Evolutionary conservation across 2,797 vertebrate genomes (phyloP), one percentile per base, ranked within the genome.

Genomic region (Sparidentex hasta): DNA sequence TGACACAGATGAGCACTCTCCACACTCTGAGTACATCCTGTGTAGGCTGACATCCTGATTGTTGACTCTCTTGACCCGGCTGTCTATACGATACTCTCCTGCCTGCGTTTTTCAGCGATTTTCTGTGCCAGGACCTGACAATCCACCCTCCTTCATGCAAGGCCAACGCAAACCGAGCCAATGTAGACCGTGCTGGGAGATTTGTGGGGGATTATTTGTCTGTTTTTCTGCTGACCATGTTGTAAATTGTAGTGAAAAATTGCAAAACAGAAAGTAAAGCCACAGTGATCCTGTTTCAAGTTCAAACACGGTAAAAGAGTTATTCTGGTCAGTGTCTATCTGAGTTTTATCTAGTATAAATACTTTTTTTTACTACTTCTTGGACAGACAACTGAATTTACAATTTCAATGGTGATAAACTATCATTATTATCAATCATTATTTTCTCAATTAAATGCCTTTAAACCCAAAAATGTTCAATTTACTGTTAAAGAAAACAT

Each of bases 131-230:
- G 73, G 74, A 16, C 55, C 14, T 21, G 72, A 74, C 76, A 17
- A 65, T 58, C 71, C 67, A 33, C 52, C 52, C 77, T 88, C 62
- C 54, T 23, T 41, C 29, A 33, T 33, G 62, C 81, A 21, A 74
- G 73, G 76, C 80, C 80, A 85, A 55, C 4, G 41, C 70, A 74
- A 62, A 78, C 73, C 25, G 7, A 52, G 82, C 71, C 62, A 78
- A 29, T 82, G 88, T 68, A 14, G n/a, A 51, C 81, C 20, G 72
- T 51, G 2, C 65, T 56, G 69, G 64, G 80, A 87, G 85, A 87
- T 79, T 87, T 85, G 79, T 74, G 76, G 71, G 72, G 83, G 87
- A 87, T 89, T 88, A 90, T 88, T 86, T 89, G 85, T 87, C 85
- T 52, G 13, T 81, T 82, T 85, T 89, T 85, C 76, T 78, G 82